Evolutionary conservation across 2,113 vertebrate species (phyloP).

Genomic region (Bostrychus sinensis): DNA sequence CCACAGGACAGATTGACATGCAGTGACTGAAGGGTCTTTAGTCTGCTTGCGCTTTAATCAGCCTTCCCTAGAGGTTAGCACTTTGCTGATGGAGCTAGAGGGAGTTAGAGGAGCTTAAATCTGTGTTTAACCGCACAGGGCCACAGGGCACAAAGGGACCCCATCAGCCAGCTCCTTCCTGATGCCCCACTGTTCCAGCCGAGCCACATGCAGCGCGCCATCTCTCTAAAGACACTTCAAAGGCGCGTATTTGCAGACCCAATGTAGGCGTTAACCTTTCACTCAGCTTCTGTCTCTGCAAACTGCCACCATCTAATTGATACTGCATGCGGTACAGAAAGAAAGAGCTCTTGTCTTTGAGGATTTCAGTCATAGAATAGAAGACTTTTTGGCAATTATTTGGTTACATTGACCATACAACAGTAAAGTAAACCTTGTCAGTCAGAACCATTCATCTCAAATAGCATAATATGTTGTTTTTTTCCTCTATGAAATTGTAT

Average conservation of each 20-base stretch:
- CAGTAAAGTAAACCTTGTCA: no score
- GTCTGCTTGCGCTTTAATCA: conserved; percentile 36
- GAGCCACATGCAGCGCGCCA: conserved; percentile 47
- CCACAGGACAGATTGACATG: no score
- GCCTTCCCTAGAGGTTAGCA: conserved; percentile 16
- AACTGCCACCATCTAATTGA: conserved; percentile 52
- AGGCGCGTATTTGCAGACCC: conserved; percentile 55
- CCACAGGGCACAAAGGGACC: conserved; percentile 42
- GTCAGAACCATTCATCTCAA: no score
- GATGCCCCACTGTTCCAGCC: conserved; percentile 47
- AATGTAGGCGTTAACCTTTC: conserved; percentile 69
- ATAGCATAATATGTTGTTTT: no score
- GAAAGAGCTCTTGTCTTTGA: conserved; percentile 30
- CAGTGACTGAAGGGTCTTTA: background rate
- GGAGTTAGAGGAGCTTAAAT: conserved; percentile 29
- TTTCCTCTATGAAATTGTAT: no score
- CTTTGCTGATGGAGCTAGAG: conserved; percentile 12
- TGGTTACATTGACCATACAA: no score
- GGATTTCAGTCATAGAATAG: conserved; percentile 12
- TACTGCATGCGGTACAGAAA: conserved; percentile 23
- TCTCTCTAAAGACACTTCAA: conserved; percentile 70
- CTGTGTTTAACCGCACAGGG: conserved; percentile 18
- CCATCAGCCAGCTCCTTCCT: conserved; percentile 59
- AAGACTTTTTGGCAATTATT: conserved; percentile 15
- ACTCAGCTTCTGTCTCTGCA: conserved; percentile 51